Evolutionary conservation across 2,797 vertebrate species (phyloP), one percentile per base, ranked within the genome.

Genomic region (Manis crassicaudata): DNA sequence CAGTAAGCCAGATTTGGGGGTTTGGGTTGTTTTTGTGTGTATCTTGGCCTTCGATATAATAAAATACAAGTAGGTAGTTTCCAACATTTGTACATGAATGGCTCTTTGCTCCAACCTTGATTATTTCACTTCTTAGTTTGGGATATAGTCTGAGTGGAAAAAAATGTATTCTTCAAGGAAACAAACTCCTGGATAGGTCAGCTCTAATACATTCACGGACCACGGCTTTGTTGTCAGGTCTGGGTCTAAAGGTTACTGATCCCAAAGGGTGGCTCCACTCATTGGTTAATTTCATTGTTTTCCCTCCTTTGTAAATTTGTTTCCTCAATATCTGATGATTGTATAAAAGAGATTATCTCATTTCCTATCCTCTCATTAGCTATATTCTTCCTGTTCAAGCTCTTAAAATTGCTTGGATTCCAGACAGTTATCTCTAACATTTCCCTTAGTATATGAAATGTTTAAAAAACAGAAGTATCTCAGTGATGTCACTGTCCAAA

Each of bases 351-450:
- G 63, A 86, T 86, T 63, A 96, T 95, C 93, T 95, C 82, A 97
- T 97, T 97, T 96, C 90, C 96, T 92, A 88, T 84, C 58, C 50
- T 94, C 93, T 97, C 95, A 82, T 94, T 96, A 95, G 95, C 80
- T 88, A 60, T 86, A 0, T 46, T 94, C 96, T 97, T 96, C 97
- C 97, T 97, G 92, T 93, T 94, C 76, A 81, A 93, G 81, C 90
- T 93, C 82, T n/a, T 94, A 65, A 90, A 75, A 77, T 73, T n/a
- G 23, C 75, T 95, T n/a, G 72, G 88, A 67, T 95, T 97, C 94
- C 70, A 94, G 70, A 95, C 77, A 92, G 83, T 97, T 96, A 84
- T 87, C 96, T 93, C 87, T 56, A 1, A 94, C 96, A 81, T 96
- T 97, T 97, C 96, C 92, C 73, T 94, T 96, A 93, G 76, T 93